Conservation (phyloP, 2,888 invertebrate genomes). For the Apodemia mormo region DNA sequence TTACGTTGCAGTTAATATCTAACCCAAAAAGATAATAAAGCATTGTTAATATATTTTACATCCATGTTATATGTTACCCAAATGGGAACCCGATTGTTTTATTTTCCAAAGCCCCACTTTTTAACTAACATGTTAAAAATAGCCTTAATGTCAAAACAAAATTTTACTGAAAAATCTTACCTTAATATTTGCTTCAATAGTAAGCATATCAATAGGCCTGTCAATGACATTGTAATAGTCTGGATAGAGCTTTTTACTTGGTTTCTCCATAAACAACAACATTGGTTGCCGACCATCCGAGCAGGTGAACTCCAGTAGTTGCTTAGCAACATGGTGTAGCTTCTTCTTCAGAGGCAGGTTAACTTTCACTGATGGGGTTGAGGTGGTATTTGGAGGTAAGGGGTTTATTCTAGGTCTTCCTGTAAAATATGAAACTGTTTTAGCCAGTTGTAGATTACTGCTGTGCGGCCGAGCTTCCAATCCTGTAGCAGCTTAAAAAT, state of each 20-base stretch:
- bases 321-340: constrained; percentile 89
- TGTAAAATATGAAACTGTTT: constrained; percentile 37
- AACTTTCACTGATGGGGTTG: constrained; percentile 53
- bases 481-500: no score
- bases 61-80: no score
- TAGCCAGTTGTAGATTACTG: no score
- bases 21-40: neutral
- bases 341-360: constrained; percentile 89
- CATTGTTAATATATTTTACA: neutral
- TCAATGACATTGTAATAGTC: constrained; percentile 97
- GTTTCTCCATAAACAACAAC: constrained; percentile 97
- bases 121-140: no score
- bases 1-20: no score
- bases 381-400: constrained; percentile 44
- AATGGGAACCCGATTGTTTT: no score
- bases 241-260: constrained; percentile 96
- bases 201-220: constrained; percentile 96
- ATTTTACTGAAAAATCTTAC: constrained; percentile 43
- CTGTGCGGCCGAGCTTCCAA: no score
- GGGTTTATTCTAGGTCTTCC: constrained; percentile 73
- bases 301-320: constrained; percentile 73
- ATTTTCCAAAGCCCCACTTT: no score
- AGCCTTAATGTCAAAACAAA: no score
- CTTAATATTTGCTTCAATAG: constrained; percentile 95
- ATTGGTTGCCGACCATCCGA: constrained; percentile 92